Conservation (phyloP, 2,888 invertebrate species). For the Leptura quadrifasciata region DNA sequence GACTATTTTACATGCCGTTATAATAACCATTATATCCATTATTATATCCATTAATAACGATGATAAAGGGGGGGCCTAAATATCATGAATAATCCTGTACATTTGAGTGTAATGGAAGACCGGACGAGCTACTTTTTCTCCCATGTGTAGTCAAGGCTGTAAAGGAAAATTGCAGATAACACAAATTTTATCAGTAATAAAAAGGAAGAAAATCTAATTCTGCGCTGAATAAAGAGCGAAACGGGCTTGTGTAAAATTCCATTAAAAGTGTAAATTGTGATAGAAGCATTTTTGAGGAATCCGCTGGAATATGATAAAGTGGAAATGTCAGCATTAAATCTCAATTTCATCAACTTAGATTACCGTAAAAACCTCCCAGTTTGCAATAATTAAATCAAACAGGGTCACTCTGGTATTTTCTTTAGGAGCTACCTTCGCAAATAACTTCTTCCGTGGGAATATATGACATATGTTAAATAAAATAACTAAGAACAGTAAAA, state of each 20-base stretch:
- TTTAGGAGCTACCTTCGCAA: too few relatives aligned
- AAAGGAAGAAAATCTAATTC: constrained; percentile 29
- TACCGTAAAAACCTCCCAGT: constrained; percentile 12
- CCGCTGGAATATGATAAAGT: constrained; percentile 20
- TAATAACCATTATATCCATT: too few relatives aligned
- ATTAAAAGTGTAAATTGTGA: constrained; percentile 26
- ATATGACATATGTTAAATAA: too few relatives aligned
- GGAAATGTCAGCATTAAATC: constrained; percentile 26
- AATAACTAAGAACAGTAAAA: too few relatives aligned
- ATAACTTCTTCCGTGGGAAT: too few relatives aligned
- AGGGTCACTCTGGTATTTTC: background rate
- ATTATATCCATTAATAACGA: too few relatives aligned
- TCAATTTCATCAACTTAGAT: constrained; percentile 11
- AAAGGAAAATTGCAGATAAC: constrained; percentile 12
- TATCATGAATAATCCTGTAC: background rate
- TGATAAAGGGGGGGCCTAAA: too few relatives aligned
- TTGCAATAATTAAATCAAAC: background rate
- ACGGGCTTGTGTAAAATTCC: constrained; percentile 21
- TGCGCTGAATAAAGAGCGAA: constrained; percentile 7
- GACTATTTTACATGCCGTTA: too few relatives aligned
- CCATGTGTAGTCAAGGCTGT: background rate
- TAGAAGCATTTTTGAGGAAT: constrained; percentile 15
- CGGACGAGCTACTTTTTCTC: background rate
- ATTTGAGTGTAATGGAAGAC: background rate
- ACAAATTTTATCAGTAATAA: constrained; percentile 27